These are phyloP conservation scores for Panagrolaimus sp. DNA, from an alignment of 1,140 invertebrate species.

Conservation along the genomic window DNA sequence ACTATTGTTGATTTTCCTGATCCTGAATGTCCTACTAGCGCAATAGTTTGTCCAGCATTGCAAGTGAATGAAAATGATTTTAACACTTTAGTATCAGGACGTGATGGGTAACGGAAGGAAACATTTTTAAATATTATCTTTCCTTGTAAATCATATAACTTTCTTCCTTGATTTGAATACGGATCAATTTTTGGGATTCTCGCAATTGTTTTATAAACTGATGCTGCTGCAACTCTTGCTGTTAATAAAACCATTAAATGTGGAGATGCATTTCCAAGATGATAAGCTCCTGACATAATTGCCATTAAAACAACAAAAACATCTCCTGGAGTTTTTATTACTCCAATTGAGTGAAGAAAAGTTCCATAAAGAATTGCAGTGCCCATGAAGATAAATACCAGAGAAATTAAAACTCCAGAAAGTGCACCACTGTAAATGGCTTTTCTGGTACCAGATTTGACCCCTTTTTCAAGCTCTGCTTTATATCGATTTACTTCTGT, in stretches of 20 bases:
- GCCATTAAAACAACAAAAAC: conserved; percentile 45
- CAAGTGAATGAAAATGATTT: conserved; percentile 77
- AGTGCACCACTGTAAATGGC: conserved; percentile 43
- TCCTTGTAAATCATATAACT: conserved; percentile 34
- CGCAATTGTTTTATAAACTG: conserved; percentile 60
- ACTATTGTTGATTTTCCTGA: conserved; percentile 42
- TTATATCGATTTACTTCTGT: conserved; percentile 63
- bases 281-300: conserved; percentile 45
- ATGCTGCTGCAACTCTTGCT: conserved; percentile 44
- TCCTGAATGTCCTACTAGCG: conserved; percentile 68
- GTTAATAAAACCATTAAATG: conserved; percentile 48
- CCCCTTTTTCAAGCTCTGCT: conserved; percentile 34
- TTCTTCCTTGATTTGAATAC: conserved; percentile 45
- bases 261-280: conserved; percentile 40
- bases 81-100: conserved; percentile 62
- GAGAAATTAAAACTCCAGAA: conserved; percentile 21
- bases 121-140: conserved; percentile 56
- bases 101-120: conserved; percentile 60
- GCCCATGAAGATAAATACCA: conserved; percentile 26
- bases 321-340: conserved; percentile 41
- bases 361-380: conserved; percentile 33
- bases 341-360: conserved; percentile 30
- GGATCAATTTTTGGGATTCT: conserved; percentile 61
- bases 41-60: conserved; percentile 80
- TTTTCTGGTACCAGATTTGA: conserved; percentile 37